These are phyloP conservation scores for Oreohelix idahoensis DNA, from an alignment of 1,140 invertebrate genomes.

Conservation along the genomic window DNA sequence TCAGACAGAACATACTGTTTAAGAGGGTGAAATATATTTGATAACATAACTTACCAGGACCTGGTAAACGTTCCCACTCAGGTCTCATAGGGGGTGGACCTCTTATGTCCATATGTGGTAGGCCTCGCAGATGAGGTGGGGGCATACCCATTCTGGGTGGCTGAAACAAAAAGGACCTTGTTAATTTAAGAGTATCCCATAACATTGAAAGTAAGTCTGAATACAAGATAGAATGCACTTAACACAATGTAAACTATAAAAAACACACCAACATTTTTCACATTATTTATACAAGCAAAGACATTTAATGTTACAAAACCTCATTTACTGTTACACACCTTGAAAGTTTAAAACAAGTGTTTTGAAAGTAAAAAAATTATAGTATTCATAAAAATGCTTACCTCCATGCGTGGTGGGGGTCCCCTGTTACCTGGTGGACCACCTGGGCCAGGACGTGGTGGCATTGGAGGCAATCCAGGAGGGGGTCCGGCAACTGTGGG, in stretches of 20 bases:
- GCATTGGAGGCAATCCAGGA: constrained; percentile 66
- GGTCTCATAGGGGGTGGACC: constrained; percentile 77
- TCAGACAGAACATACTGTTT: no score
- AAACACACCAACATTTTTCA: no score
- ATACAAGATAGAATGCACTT: no score
- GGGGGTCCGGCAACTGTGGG: constrained; percentile 51
- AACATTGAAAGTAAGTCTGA: no score
- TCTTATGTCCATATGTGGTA: constrained; percentile 78
- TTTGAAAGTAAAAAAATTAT: no score
- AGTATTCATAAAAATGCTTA: not conserved
- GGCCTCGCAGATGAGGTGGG: constrained; percentile 76
- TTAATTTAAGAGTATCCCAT: no score
- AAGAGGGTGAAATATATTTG: no score
- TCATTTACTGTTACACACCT: no score
- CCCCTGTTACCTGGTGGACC: constrained; percentile 39
- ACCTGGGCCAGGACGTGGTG: constrained; percentile 57
- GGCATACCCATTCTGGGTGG: constrained; percentile 50
- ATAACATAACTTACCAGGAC: constrained; percentile 45
- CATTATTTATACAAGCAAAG: no score
- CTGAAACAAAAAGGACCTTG: constrained; percentile 2
- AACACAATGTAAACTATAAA: no score
- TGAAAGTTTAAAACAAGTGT: no score
- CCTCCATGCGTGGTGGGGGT: constrained; percentile 34
- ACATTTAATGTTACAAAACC: no score
- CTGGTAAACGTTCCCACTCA: constrained; percentile 84